Evolutionary conservation across 2,113 vertebrate species (phyloP).

Genomic region (Podarcis cretensis): DNA sequence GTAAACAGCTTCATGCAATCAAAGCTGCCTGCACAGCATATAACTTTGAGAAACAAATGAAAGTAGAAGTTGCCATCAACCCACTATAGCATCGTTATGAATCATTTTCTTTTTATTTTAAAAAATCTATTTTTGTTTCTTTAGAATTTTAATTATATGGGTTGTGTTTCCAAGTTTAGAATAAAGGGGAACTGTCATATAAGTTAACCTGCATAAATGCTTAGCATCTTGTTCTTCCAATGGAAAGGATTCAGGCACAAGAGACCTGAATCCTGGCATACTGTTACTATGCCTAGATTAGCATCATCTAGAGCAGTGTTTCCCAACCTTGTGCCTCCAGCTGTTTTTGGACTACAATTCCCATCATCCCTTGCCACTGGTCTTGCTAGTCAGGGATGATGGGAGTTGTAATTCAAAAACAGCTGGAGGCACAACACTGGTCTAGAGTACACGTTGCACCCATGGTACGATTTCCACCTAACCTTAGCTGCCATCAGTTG

Average conservation of each 20-base stretch:
- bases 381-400: no score
- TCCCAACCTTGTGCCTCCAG: no score
- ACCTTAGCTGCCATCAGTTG: neutral
- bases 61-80: neutral
- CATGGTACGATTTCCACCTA: neutral
- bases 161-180: neutral
- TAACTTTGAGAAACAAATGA: neutral
- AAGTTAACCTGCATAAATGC: neutral
- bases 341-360: no score
- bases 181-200: neutral
- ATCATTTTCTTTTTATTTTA: neutral
- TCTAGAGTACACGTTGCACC: neutral
- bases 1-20: conserved; percentile 4
- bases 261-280: neutral
- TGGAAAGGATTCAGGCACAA: neutral
- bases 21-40: neutral
- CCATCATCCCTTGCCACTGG: no score
- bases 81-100: neutral
- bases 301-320: neutral
- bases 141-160: neutral
- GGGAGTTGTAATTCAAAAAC: no score
- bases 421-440: no score
- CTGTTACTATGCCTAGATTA: neutral
- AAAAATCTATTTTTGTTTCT: neutral
- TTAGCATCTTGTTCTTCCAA: neutral